These are phyloP conservation scores for Amphimallon solstitiale DNA, from an alignment of 2,888 invertebrate genomes.

Conservation along the genomic window DNA sequence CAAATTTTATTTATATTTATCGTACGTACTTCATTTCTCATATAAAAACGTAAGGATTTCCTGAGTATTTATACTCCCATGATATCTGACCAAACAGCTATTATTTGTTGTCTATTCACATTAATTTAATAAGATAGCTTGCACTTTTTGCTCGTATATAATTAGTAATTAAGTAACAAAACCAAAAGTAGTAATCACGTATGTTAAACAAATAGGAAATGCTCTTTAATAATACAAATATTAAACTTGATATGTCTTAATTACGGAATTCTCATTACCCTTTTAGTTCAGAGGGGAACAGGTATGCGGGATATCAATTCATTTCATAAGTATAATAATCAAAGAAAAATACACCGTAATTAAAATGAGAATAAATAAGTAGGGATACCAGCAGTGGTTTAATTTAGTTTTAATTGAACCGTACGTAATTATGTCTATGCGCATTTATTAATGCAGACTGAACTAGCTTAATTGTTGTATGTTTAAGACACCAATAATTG, in stretches of 20 bases:
- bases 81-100: background rate
- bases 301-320: slow-evolving; percentile 2
- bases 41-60: background rate
- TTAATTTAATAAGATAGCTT: slow-evolving; percentile 23
- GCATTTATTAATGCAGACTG: slow-evolving; percentile 16
- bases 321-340: slow-evolving; percentile 30
- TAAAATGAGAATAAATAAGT: slow-evolving; percentile 26
- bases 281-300: slow-evolving; percentile 5
- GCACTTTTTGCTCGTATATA: slow-evolving; percentile 17
- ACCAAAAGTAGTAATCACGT: slow-evolving; percentile 25
- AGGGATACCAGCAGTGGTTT: slow-evolving; percentile 21
- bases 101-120: background rate
- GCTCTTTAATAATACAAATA: slow-evolving; percentile 1
- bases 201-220: slow-evolving; percentile 30
- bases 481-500: slow-evolving; percentile 29
- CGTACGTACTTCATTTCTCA: too few relatives aligned
- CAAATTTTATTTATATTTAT: too few relatives aligned
- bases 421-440: slow-evolving; percentile 5
- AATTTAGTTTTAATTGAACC: slow-evolving; percentile 35
- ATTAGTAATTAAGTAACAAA: slow-evolving; percentile 21
- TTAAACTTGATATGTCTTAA: slow-evolving; percentile 25
- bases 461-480: slow-evolving; percentile 28
- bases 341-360: slow-evolving; percentile 35
- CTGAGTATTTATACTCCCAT: background rate
- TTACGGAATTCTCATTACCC: slow-evolving; percentile 19